phyloP scores from a whole-genome alignment of 1,140 invertebrate species.

The Leptinotarsa lineolata region DNA sequence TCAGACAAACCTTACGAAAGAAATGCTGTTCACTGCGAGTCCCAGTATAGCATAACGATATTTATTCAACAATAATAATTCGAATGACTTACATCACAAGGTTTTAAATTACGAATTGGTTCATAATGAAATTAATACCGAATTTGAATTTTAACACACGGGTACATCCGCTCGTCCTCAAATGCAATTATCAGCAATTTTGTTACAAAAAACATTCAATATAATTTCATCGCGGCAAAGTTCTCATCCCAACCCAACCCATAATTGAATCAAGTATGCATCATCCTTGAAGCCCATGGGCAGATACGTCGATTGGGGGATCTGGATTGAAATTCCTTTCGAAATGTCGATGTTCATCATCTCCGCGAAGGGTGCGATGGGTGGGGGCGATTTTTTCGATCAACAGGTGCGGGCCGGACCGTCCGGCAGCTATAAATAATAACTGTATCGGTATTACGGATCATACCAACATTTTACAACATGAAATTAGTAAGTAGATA shows the following conservation, averaged over 20 bases:
- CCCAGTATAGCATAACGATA: too few relatives aligned
- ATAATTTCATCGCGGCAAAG: too few relatives aligned
- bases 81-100: too few relatives aligned
- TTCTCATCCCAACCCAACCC: not conserved
- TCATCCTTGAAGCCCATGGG: slow-evolving; percentile 15
- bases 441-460: slow-evolving; percentile 9
- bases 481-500: slow-evolving; percentile 22
- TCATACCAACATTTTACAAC: slow-evolving; percentile 14
- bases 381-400: not conserved
- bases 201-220: too few relatives aligned
- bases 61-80: too few relatives aligned
- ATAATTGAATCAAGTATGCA: not conserved
- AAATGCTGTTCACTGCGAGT: too few relatives aligned
- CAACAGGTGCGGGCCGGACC: slow-evolving; percentile 4
- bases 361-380: not conserved
- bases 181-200: too few relatives aligned
- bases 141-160: too few relatives aligned
- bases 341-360: slow-evolving; percentile 14
- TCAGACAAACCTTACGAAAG: too few relatives aligned
- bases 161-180: too few relatives aligned
- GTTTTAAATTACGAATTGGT: too few relatives aligned
- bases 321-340: slow-evolving; percentile 10
- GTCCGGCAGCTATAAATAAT: slow-evolving; percentile 14
- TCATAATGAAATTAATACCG: too few relatives aligned
- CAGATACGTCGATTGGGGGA: not conserved